Percentiles rank a stretch among this genome's conserved stretches.
phyloP scores from a whole-genome alignment of 2,797 vertebrate genomes.

The Anableps anableps region DNA sequence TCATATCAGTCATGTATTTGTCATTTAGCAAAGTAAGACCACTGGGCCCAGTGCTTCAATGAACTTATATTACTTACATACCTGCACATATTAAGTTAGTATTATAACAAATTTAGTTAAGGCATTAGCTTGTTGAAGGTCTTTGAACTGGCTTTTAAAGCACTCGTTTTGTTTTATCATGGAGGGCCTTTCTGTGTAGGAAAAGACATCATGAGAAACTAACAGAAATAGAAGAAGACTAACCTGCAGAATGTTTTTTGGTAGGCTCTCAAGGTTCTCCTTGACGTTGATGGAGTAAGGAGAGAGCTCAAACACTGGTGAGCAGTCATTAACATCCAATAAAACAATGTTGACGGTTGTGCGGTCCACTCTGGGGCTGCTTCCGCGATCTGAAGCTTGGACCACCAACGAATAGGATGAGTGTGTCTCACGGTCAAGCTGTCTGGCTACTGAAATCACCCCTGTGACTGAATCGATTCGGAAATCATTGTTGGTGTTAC shows the following conservation, averaged over 20 bases:
- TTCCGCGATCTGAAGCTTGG: slow-evolving; percentile 91
- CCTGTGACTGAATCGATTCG: slow-evolving; percentile 94
- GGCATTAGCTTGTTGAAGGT: slow-evolving; percentile 61
- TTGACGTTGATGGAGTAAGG: slow-evolving; percentile 89
- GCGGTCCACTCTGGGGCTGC: slow-evolving; percentile 87
- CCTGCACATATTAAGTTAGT: slow-evolving; percentile 66
- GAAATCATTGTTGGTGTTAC: slow-evolving; percentile 86
- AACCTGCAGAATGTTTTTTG: slow-evolving; percentile 91
- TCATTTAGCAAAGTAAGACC: slow-evolving; percentile 45
- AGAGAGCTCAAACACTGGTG: slow-evolving; percentile 90
- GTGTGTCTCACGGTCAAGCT: slow-evolving; percentile 88
- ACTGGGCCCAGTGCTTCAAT: slow-evolving; percentile 21
- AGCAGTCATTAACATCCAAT: slow-evolving; percentile 92
- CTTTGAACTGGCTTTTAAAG: slow-evolving; percentile 60
- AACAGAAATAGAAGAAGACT: slow-evolving; percentile 51
- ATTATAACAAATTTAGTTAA: slow-evolving; percentile 54
- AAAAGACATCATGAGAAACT: slow-evolving; percentile 2
- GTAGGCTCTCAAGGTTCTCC: slow-evolving; percentile 88
- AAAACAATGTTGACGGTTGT: slow-evolving; percentile 86
- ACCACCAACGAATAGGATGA: slow-evolving; percentile 86
- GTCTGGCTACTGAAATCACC: slow-evolving; percentile 89
- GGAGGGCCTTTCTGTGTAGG: slow-evolving; percentile 30
- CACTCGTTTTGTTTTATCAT: slow-evolving; percentile 19
- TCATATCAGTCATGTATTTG: slow-evolving; percentile 53
- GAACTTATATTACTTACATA: slow-evolving; percentile 43